phyloP scores from a whole-genome alignment of 2,888 invertebrate species.

The Apotomis turbidana region DNA sequence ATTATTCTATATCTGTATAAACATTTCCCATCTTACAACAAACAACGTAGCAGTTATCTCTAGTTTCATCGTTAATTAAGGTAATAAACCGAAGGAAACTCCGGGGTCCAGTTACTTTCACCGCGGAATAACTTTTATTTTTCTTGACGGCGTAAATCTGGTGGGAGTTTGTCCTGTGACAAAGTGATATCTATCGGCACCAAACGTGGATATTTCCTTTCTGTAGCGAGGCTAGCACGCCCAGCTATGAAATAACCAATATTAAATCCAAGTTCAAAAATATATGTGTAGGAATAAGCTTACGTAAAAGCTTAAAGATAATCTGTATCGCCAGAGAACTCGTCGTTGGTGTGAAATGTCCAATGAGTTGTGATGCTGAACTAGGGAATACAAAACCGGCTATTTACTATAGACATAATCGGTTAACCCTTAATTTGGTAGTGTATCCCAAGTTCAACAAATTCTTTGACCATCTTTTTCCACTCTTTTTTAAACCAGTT shows the following conservation, averaged over 20 bases:
- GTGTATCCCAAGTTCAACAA: no score
- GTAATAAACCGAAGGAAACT: conserved; percentile 7
- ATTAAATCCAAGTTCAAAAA: no score
- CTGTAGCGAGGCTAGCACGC: conserved; percentile 9
- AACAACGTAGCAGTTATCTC: conserved; percentile 1
- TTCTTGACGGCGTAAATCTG: conserved; percentile 10
- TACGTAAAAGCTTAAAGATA: no score
- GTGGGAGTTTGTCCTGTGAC: conserved; percentile 17
- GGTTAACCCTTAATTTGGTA: no score
- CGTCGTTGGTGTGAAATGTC: no score
- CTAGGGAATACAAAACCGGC: no score
- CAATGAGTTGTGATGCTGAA: no score
- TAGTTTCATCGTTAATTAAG: conserved; percentile 15
- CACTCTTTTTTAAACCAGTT: no score
- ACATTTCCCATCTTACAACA: neutral
- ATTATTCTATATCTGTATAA: neutral
- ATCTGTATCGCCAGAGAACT: no score
- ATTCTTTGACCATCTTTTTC: no score
- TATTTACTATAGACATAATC: no score
- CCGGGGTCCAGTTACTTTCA: conserved; percentile 11
- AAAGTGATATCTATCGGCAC: conserved; percentile 33
- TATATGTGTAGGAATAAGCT: no score
- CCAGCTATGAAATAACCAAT: neutral
- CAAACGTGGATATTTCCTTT: conserved; percentile 22
- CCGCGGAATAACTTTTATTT: conserved; percentile 9